Evolutionary conservation across 2,888 invertebrate species (phyloP).

Genomic region (Leptopilina drosophilae): DNA sequence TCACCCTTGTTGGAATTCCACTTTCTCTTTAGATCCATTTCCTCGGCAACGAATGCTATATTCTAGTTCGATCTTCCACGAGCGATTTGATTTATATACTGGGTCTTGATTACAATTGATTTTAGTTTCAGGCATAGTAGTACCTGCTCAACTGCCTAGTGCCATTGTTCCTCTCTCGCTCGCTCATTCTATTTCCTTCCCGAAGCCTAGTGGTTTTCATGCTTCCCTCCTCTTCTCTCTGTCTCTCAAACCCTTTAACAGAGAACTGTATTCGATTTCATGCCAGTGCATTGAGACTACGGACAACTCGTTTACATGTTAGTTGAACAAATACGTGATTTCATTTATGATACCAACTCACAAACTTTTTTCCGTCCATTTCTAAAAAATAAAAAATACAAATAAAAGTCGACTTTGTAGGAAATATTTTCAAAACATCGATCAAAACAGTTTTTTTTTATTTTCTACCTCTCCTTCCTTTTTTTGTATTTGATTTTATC

Average conservation of each 20-base stretch:
- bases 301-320: conserved; percentile 48
- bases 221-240: neutral
- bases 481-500: neutral
- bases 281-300: conserved; percentile 23
- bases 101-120: conserved; percentile 71
- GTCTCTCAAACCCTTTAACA: neutral
- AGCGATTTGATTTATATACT: conserved; percentile 68
- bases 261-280: conserved; percentile 18
- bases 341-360: conserved; percentile 74
- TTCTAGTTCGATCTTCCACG: conserved; percentile 49
- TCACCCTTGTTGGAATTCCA: conserved; percentile 47
- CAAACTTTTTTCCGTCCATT: conserved; percentile 53
- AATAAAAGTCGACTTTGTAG: neutral
- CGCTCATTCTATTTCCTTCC: conserved; percentile 43
- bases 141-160: conserved; percentile 41
- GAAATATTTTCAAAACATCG: neutral
- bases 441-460: neutral
- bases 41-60: conserved; percentile 26
- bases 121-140: conserved; percentile 57
- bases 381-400: neutral
- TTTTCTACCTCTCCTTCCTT: neutral
- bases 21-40: conserved; percentile 31
- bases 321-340: conserved; percentile 73
- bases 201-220: conserved; percentile 36
- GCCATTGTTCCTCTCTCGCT: conserved; percentile 30